These are phyloP conservation scores for Caranx melampygus DNA, from an alignment of 2,113 vertebrate species.

Conservation along the genomic window DNA sequence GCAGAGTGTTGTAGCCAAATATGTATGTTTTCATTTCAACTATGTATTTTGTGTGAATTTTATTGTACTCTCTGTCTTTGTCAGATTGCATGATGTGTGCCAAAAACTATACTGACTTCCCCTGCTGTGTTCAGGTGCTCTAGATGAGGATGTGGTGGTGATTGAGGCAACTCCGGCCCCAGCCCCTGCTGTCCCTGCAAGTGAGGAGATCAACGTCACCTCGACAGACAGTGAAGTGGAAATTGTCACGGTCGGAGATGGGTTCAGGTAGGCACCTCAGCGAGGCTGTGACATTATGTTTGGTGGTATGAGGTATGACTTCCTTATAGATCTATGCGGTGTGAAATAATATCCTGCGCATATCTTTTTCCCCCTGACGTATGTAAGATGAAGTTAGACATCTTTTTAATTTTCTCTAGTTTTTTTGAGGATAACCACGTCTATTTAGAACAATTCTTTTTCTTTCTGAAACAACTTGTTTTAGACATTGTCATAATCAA, in stretches of 20 bases:
- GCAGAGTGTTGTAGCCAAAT: background rate
- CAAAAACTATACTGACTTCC: background rate
- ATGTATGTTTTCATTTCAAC: background rate
- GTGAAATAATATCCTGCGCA: background rate
- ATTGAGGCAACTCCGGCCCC: constrained; percentile 97
- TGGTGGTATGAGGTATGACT: background rate
- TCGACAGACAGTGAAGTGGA: constrained; percentile 99
- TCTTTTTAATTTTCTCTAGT: no score
- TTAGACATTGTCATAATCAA: no score
- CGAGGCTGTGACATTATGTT: background rate
- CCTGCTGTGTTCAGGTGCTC: constrained; percentile 84
- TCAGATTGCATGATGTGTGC: background rate
- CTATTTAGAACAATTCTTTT: no score
- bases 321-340: background rate
- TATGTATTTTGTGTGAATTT: background rate
- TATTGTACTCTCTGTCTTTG: constrained; percentile 6
- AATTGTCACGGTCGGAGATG: constrained; percentile 97
- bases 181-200: constrained; percentile 91
- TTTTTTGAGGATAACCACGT: no score
- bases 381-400: no score
- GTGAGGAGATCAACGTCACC: constrained; percentile 99
- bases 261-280: constrained; percentile 87
- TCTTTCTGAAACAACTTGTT: no score
- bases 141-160: constrained; percentile 98
- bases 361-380: no score